phyloP scores from a whole-genome alignment of 2,888 invertebrate genomes.

The Sipha maydis region DNA sequence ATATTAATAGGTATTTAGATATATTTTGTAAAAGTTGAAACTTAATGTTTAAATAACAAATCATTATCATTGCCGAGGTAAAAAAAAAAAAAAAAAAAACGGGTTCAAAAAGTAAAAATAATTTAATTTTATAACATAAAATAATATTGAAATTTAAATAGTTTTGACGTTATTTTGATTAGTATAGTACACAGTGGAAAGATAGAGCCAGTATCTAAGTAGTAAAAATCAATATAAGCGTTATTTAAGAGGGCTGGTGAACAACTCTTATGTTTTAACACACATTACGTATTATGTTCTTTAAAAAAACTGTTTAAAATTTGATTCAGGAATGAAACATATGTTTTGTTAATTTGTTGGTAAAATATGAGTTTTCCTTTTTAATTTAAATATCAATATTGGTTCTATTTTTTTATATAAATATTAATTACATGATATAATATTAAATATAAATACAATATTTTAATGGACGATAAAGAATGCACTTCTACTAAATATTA shows the following conservation, averaged over 20 bases:
- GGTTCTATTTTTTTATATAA: too few species aligned
- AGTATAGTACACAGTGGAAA: neutral
- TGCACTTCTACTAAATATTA: too few species aligned
- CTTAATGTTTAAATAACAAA: too few species aligned
- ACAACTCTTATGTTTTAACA: neutral
- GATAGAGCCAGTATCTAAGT: neutral
- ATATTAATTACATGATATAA: too few species aligned
- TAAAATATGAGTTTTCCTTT: neutral
- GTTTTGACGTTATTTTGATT: neutral
- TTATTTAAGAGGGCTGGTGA: neutral
- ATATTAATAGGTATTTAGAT: neutral
- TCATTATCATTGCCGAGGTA: too few species aligned
- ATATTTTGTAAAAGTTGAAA: neutral
- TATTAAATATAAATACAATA: too few species aligned
- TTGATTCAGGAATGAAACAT: neutral
- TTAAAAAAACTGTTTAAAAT: neutral
- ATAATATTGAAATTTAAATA: neutral
- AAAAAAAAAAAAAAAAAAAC: too few species aligned
- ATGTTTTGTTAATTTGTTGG: neutral
- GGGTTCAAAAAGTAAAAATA: too few species aligned
- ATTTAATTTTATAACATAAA: too few species aligned
- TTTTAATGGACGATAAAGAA: too few species aligned
- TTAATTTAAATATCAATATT: too few species aligned
- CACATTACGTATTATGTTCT: neutral
- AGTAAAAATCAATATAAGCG: neutral